Evolutionary conservation across 2,888 invertebrate species (phyloP).

Genomic region (Latrodectus elegans): DNA sequence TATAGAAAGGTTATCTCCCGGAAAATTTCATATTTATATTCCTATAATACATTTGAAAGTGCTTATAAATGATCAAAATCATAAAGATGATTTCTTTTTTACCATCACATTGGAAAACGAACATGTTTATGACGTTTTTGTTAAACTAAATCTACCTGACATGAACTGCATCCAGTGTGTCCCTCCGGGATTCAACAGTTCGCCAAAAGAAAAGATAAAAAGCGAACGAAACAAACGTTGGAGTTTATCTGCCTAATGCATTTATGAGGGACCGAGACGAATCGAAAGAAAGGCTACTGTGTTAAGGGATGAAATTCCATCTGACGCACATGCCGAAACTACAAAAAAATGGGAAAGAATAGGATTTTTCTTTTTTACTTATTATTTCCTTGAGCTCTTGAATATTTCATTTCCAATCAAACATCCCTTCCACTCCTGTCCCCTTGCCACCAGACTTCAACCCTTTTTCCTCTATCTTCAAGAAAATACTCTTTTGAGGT

Average conservation of each 20-base stretch:
- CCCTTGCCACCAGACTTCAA: slow-evolving; percentile 34
- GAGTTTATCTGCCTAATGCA: slow-evolving; percentile 7
- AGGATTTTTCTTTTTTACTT: slow-evolving; percentile 24
- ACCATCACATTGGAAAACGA: too few relatives aligned
- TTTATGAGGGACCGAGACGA: slow-evolving; percentile 23
- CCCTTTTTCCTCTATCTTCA: slow-evolving; percentile 7
- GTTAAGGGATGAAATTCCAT: slow-evolving; percentile 35
- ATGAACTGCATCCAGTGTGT: too few relatives aligned
- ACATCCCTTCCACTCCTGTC: slow-evolving; percentile 50
- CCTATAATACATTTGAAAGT: too few relatives aligned
- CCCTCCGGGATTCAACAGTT: background rate
- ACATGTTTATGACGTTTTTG: too few relatives aligned
- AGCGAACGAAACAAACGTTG: slow-evolving; percentile 2
- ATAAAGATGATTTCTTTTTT: too few relatives aligned
- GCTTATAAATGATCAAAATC: too few relatives aligned
- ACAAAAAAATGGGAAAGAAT: background rate
- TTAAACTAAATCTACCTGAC: too few relatives aligned
- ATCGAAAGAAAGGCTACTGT: slow-evolving; percentile 40
- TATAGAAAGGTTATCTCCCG: too few relatives aligned
- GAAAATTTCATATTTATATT: too few relatives aligned
- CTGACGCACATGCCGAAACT: slow-evolving; percentile 18
- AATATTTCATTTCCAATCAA: slow-evolving; percentile 67
- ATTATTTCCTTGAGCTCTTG: slow-evolving; percentile 55
- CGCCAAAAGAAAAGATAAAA: background rate
- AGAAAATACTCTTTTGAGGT: slow-evolving; percentile 52